phyloP scores from a whole-genome alignment of 2,888 invertebrate genomes.

The Ophion costatus region DNA sequence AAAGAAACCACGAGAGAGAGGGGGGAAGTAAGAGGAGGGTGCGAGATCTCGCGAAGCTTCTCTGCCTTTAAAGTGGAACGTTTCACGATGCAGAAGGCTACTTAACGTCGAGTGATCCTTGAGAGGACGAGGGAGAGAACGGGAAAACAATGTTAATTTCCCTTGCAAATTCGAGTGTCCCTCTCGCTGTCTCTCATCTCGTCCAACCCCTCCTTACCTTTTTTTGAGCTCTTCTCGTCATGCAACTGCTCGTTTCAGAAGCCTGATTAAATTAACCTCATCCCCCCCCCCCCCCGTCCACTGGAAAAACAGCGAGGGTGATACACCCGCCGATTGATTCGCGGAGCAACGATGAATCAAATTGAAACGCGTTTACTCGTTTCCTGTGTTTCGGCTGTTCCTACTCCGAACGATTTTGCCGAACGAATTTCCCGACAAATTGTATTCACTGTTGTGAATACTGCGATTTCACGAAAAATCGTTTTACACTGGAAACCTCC shows the following conservation, averaged over 20 bases:
- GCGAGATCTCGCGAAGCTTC: conserved; percentile 46
- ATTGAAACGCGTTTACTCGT: conserved; percentile 40
- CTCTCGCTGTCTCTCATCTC: conserved; percentile 56
- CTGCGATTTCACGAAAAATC: not conserved
- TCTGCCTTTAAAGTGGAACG: conserved; percentile 73
- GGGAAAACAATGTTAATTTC: conserved; percentile 80
- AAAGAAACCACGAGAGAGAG: conserved; percentile 11
- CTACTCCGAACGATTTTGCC: not conserved
- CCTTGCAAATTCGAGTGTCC: conserved; percentile 78
- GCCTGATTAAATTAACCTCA: conserved; percentile 77
- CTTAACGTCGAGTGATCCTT: conserved; percentile 77
- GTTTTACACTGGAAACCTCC: not conserved
- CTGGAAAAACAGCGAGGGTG: conserved; percentile 37
- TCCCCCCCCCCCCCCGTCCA: conserved; percentile 52
- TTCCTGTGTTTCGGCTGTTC: conserved; percentile 13
- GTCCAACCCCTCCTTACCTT: conserved; percentile 30
- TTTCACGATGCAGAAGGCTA: conserved; percentile 71
- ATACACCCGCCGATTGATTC: conserved; percentile 52
- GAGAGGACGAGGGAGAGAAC: conserved; percentile 71
- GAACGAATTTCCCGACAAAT: not conserved
- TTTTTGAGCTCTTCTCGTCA: conserved; percentile 54
- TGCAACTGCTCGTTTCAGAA: conserved; percentile 72
- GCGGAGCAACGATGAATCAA: conserved; percentile 57
- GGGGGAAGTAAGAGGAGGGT: conserved; percentile 2
- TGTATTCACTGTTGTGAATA: too few relatives aligned